Percentiles rank a stretch among this genome's conserved stretches.
Evolutionary conservation across 2,113 vertebrate species (phyloP).

Genomic region (Poeciliopsis retropinna): DNA sequence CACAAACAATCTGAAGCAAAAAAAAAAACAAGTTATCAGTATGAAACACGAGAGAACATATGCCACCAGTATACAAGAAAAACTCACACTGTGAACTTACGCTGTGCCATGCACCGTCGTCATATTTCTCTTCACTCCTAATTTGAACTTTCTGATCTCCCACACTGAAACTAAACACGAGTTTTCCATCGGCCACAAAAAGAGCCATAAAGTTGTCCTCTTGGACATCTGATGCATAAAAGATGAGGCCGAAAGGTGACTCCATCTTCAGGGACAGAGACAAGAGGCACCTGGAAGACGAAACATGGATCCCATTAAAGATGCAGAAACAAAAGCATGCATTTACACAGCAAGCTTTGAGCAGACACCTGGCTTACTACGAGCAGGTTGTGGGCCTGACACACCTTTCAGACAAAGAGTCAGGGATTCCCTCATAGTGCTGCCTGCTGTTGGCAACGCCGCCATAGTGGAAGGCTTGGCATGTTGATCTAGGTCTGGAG

Average conservation of each 20-base stretch:
- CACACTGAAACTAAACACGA: conserved; percentile 88
- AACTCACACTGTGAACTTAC: conserved; percentile 77
- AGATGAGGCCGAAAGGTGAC: conserved; percentile 89
- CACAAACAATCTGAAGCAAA: conserved; percentile 85
- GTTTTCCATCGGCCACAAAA: conserved; percentile 87
- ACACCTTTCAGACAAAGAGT: conserved; percentile 86
- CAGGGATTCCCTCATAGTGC: conserved; percentile 85
- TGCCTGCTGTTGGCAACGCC: conserved; percentile 90
- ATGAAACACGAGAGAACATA: neutral
- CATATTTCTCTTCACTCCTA: conserved; percentile 87
- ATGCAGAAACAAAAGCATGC: conserved; percentile 11
- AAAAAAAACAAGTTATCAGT: conserved; percentile 20
- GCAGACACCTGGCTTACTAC: conserved; percentile 2
- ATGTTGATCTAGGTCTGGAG: conserved; percentile 80
- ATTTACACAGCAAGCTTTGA: neutral
- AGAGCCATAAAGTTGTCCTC: conserved; percentile 90
- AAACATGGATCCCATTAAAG: neutral
- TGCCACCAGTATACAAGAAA: neutral
- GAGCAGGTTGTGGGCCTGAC: neutral
- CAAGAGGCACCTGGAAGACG: conserved; percentile 85
- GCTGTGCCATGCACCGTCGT: conserved; percentile 91
- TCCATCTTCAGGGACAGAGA: conserved; percentile 91
- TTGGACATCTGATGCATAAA: conserved; percentile 86
- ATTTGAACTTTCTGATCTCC: conserved; percentile 87
- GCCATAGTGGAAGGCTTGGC: conserved; percentile 84